Percentiles rank a stretch among this genome's conserved stretches.
Conservation (phyloP, 2,113 vertebrate genomes). For the Notarius lentiginosus region DNA sequence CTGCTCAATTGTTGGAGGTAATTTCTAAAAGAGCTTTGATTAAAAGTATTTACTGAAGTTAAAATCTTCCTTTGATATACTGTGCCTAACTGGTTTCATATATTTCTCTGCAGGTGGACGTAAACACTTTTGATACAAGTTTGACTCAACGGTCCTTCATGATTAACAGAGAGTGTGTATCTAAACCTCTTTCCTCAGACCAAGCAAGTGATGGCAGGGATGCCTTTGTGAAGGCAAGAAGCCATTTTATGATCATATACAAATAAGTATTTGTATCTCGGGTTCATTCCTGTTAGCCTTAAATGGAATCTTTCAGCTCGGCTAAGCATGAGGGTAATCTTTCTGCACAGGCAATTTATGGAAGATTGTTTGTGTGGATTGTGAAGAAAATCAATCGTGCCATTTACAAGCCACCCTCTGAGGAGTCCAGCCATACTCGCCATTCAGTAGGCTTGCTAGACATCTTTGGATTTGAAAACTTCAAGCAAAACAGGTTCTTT, state of each 20-base stretch:
- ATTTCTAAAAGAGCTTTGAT: not conserved
- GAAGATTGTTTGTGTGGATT: conserved; percentile 90
- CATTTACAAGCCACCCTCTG: conserved; percentile 74
- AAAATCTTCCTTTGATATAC: not conserved
- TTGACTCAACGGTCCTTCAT: conserved; percentile 84
- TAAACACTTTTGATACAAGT: conserved; percentile 71
- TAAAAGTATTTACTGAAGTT: not conserved
- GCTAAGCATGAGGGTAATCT: not conserved
- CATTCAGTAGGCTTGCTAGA: conserved; percentile 90
- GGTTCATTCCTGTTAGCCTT: not conserved
- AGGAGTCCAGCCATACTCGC: conserved; percentile 63
- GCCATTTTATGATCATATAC: not conserved
- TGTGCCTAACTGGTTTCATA: not conserved
- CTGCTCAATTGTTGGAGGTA: conserved; percentile 86
- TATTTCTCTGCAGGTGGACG: conserved; percentile 15
- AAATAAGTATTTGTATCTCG: not conserved
- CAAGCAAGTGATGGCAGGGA: conserved; percentile 87
- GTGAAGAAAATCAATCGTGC: conserved; percentile 89
- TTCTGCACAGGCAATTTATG: conserved; percentile 85
- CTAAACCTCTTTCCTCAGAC: conserved; percentile 75
- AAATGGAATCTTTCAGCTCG: not conserved
- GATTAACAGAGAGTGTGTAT: conserved; percentile 83
- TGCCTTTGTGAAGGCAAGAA: conserved; percentile 85
- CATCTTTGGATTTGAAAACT: conserved; percentile 99
- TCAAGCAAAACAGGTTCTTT: conserved; percentile 88